Evolutionary conservation across 1,140 invertebrate genomes (phyloP), one percentile per base, ranked within the genome.

Genomic region (Sycophaga agraensis): DNA sequence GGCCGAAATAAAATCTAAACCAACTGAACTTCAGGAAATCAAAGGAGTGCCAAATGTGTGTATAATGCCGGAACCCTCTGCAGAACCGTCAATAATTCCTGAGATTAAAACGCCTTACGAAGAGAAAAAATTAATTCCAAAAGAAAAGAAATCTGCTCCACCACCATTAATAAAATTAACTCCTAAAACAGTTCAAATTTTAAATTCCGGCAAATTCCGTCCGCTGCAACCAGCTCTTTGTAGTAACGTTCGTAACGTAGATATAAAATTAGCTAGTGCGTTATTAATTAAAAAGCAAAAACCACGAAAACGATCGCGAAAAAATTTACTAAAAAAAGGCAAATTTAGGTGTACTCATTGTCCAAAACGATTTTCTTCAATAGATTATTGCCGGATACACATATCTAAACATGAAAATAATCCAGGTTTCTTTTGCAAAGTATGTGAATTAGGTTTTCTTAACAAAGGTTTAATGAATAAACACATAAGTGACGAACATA

Each of bases 31-130:
- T 14, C 76, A 78, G 58, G 73, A 73, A 46, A 73, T 68, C 2
- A 75, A 79, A 26, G 78, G 75, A 8, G 68, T 79, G 31, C 79
- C 79, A 9, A 77, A 73, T 55, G 80, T 77, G 48, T 79, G 78
- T 51, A 73, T 79, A 5, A 70, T 80, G 59, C 63, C 77, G 4
- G 73, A 79, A 24, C n/a, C n/a, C 9, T 31, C 61, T n/a, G 37
- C 34, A 6, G 53, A 63, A 6, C 70, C 78, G 9, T 69, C 80
- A 11, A 77, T 76, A 9, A 81, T 81, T 54, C 70, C 74, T 4
- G 75, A 75, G n/a, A 66, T 78, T 39, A 78, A 77, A 42, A 71
- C 70, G 4, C n/a, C n/a, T n/a, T n/a, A n/a, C n/a, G n/a, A 42
- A 14, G 48, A 34, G 0, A n/a, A 39, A 26, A 11, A 31, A 24